Percentiles rank a stretch among this genome's conserved stretches.
Evolutionary conservation across 2,888 invertebrate genomes (phyloP).

Genomic region (Caenorhabditis macrosperma): DNA sequence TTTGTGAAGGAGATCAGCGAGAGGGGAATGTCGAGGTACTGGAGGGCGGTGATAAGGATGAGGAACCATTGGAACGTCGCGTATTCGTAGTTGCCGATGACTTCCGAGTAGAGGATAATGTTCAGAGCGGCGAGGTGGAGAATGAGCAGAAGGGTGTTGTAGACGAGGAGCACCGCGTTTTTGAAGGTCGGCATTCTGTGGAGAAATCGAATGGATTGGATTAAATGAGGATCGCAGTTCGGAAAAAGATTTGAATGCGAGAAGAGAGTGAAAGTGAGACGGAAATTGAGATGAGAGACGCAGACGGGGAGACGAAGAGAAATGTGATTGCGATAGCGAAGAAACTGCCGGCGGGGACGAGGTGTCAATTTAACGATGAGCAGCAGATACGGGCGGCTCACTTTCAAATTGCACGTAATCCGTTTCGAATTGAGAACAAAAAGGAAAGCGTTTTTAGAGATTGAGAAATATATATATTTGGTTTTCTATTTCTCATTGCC

Average conservation of each 20-base stretch:
- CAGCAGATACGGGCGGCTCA: background rate
- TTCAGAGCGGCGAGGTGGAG: slow-evolving; percentile 4
- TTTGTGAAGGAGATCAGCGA: slow-evolving; percentile 23
- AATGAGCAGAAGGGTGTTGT: slow-evolving; percentile 15
- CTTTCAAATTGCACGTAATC: too few species aligned
- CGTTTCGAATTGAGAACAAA: too few species aligned
- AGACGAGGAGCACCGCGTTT: slow-evolving; percentile 25
- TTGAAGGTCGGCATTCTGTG: slow-evolving; percentile 5
- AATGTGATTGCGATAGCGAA: background rate
- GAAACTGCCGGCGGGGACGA: background rate
- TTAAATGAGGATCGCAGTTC: background rate
- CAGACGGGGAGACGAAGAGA: background rate
- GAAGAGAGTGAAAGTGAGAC: background rate
- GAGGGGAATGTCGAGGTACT: slow-evolving; percentile 47
- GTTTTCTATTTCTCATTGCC: too few species aligned
- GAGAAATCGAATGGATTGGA: background rate
- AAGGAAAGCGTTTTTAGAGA: too few species aligned
- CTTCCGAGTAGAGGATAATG: background rate
- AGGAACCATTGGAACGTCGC: background rate
- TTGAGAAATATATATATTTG: too few species aligned
- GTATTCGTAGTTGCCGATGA: slow-evolving; percentile 1
- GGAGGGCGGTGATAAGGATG: slow-evolving; percentile 38
- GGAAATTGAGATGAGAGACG: slow-evolving; percentile 12
- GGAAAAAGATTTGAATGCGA: background rate
- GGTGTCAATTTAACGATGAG: background rate